Evolutionary conservation across 2,888 invertebrate genomes (phyloP).

Genomic region (Rotaria sp.): DNA sequence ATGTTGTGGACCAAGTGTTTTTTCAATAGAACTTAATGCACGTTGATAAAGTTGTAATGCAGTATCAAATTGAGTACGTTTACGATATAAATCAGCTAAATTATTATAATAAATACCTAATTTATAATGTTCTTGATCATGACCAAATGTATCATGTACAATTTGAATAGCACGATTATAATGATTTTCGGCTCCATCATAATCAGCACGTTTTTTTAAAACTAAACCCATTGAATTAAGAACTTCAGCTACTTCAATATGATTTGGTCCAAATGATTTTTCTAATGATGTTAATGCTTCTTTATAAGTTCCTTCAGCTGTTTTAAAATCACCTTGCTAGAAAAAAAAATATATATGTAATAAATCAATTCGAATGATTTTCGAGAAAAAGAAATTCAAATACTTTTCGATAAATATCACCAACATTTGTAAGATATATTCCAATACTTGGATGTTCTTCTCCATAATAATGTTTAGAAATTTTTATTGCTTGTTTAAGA

Average conservation of each 20-base stretch:
- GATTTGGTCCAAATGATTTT: slow-evolving; percentile 13
- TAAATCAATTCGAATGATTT: neutral
- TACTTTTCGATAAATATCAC: slow-evolving; percentile 26
- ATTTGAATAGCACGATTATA: slow-evolving; percentile 17
- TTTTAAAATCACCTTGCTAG: neutral
- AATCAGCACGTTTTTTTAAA: slow-evolving; percentile 22
- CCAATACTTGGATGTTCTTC: neutral
- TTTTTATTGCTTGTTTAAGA: slow-evolving; percentile 2
- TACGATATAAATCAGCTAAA: slow-evolving; percentile 9
- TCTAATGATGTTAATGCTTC: neutral
- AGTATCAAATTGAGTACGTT: neutral
- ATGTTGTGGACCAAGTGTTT: slow-evolving; percentile 17
- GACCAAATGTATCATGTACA: neutral
- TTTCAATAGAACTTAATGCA: neutral
- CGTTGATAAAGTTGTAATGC: slow-evolving; percentile 1
- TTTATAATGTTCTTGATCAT: slow-evolving; percentile 27
- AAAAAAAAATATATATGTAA: neutral
- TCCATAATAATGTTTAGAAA: slow-evolving; percentile 2
- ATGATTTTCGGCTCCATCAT: neutral
- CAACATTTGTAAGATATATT: neutral
- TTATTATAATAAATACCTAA: slow-evolving; percentile 28
- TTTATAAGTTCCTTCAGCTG: neutral
- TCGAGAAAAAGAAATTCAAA: too few species aligned
- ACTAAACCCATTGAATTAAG: slow-evolving; percentile 13
- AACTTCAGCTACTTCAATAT: slow-evolving; percentile 22